A percentile compares a stretch with the other conserved stretches of the same genome.
These are phyloP conservation scores for Mellilla xanthometata DNA, from an alignment of 2,888 invertebrate genomes.

Conservation along the genomic window DNA sequence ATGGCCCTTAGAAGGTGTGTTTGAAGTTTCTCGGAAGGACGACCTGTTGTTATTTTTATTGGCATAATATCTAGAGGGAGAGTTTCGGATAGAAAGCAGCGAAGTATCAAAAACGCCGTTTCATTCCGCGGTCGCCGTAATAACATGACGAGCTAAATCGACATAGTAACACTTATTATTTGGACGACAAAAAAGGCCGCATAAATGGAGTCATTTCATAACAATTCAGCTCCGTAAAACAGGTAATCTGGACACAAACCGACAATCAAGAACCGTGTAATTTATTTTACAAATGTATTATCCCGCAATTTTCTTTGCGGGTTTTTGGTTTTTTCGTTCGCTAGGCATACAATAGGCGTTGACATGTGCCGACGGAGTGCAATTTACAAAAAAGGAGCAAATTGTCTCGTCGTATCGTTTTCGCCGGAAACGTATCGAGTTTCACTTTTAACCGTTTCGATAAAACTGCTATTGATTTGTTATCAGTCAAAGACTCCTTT, in stretches of 20 bases:
- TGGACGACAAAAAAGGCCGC: slow-evolving; percentile 52
- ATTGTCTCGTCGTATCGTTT: slow-evolving; percentile 5
- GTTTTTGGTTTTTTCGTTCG: slow-evolving; percentile 55
- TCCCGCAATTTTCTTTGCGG: slow-evolving; percentile 69
- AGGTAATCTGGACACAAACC: slow-evolving; percentile 74
- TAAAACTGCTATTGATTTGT: slow-evolving; percentile 49
- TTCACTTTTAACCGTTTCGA: slow-evolving; percentile 62
- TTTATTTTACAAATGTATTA: slow-evolving; percentile 74
- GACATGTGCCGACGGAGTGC: slow-evolving; percentile 71
- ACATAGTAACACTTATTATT: slow-evolving; percentile 71
- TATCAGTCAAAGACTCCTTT: slow-evolving; percentile 78
- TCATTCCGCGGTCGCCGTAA: slow-evolving; percentile 61
- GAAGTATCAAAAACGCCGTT: slow-evolving; percentile 60
- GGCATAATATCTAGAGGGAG: slow-evolving; percentile 16
- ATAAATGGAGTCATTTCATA: slow-evolving; percentile 76
- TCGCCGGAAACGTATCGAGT: slow-evolving; percentile 62
- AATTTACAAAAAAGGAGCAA: slow-evolving; percentile 53
- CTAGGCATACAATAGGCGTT: slow-evolving; percentile 73
- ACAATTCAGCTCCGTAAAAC: slow-evolving; percentile 68
- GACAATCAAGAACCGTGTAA: slow-evolving; percentile 71
- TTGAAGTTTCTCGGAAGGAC: slow-evolving; percentile 31
- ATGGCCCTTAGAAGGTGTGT: slow-evolving; percentile 12
- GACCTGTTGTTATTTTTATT: slow-evolving; percentile 23
- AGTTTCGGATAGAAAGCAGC: slow-evolving; percentile 42
- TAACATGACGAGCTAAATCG: slow-evolving; percentile 63